Percentiles rank a stretch among this genome's conserved stretches.
Conservation (phyloP, 2,797 vertebrate genomes). For the Erethizon dorsatum region DNA sequence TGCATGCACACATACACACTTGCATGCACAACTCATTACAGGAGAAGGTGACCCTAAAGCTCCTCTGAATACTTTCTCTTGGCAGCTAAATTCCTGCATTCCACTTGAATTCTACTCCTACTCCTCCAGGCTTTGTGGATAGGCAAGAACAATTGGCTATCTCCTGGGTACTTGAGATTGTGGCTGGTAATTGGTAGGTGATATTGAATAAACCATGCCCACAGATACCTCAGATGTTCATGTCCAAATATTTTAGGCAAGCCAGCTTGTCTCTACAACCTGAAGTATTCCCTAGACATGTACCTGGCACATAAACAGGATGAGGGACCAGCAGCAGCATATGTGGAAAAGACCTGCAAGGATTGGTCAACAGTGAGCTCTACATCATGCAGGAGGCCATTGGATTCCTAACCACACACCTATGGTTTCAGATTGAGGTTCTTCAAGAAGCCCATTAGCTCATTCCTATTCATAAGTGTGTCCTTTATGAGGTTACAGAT, state of each 20-base stretch:
- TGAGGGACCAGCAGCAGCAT: background rate
- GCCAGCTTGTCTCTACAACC: background rate
- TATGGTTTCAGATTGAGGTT: background rate
- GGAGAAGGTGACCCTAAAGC: background rate
- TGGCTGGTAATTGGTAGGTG: background rate
- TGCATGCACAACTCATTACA: background rate
- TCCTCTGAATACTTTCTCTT: background rate
- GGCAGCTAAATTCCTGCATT: background rate
- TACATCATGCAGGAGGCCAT: background rate
- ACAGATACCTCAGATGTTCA: background rate
- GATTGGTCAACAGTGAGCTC: background rate
- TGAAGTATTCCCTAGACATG: background rate
- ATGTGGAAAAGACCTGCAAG: background rate
- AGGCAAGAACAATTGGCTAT: background rate
- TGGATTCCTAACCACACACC: background rate
- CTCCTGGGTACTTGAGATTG: background rate
- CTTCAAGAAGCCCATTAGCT: background rate
- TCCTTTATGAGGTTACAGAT: background rate
- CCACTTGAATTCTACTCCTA: background rate
- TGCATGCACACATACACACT: too few species aligned
- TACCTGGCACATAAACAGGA: background rate
- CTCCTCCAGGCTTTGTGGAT: background rate
- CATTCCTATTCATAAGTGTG: background rate
- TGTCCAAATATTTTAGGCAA: background rate
- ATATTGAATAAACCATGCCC: background rate